A percentile compares a stretch with the other conserved stretches of the same genome.
These are phyloP conservation scores for Elgaria multicarinata DNA, from an alignment of 2,113 vertebrate species.

Conservation along the genomic window DNA sequence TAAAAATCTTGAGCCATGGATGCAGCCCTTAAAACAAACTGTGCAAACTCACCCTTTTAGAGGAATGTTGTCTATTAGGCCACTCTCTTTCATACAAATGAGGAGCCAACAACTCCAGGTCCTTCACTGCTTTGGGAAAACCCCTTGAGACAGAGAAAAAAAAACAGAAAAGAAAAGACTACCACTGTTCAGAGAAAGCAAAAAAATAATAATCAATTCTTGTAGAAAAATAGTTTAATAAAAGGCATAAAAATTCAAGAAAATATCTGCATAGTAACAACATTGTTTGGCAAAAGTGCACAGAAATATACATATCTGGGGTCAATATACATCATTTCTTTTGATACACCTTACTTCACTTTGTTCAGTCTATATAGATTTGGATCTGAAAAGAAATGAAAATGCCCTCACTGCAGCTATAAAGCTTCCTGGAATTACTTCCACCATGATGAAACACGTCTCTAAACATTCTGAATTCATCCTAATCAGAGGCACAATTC, in stretches of 20 bases:
- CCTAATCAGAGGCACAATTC: conserved; percentile 22
- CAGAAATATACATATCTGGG: conserved; percentile 73
- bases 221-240: conserved; percentile 83
- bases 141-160: not conserved
- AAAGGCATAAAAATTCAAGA: conserved; percentile 86
- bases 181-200: conserved; percentile 69
- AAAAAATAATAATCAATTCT: conserved; percentile 73
- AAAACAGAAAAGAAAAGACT: not conserved
- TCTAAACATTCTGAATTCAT: conserved; percentile 39
- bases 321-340: conserved; percentile 76
- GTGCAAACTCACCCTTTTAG: not conserved
- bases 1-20: not conserved
- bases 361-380: conserved; percentile 38
- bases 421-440: conserved; percentile 30
- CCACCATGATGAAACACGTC: conserved; percentile 36
- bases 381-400: conserved; percentile 13
- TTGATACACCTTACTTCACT: conserved; percentile 35
- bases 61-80: not conserved
- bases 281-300: conserved; percentile 82
- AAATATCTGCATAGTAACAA: conserved; percentile 85
- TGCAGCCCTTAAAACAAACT: not conserved
- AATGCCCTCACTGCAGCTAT: not conserved
- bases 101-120: not conserved
- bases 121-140: not conserved
- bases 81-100: not conserved